phyloP scores from a whole-genome alignment of 2,888 invertebrate species.

The Sphaeridia pumilis region DNA sequence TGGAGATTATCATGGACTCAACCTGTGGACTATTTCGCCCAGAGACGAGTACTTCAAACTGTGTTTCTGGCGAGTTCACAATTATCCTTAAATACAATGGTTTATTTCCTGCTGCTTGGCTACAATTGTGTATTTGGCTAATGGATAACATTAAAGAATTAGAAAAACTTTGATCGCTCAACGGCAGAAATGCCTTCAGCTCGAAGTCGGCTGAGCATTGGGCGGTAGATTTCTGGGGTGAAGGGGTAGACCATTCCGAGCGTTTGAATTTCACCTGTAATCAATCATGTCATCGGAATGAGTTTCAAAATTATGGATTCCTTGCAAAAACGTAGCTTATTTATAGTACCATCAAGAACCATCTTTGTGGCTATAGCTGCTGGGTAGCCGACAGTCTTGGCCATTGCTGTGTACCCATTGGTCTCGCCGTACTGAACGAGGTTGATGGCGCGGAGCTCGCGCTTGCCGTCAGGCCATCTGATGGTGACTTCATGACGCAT shows the following conservation, averaged over 20 bases:
- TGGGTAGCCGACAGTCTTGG: slow-evolving; percentile 80
- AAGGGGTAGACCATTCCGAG: slow-evolving; percentile 88
- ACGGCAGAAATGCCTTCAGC: slow-evolving; percentile 67
- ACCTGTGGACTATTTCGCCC: slow-evolving; percentile 13
- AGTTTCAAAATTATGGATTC: background rate
- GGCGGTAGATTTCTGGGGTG: slow-evolving; percentile 80
- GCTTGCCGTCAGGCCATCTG: slow-evolving; percentile 74
- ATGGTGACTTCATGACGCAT: slow-evolving; percentile 87
- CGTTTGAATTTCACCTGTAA: slow-evolving; percentile 84
- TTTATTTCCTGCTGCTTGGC: background rate
- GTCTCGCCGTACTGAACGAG: slow-evolving; percentile 80
- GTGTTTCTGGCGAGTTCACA: slow-evolving; percentile 3
- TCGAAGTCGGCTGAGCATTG: slow-evolving; percentile 74
- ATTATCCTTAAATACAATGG: background rate
- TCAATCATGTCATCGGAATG: background rate
- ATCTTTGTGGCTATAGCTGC: slow-evolving; percentile 95
- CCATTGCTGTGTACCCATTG: slow-evolving; percentile 86
- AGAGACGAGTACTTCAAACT: slow-evolving; percentile 15
- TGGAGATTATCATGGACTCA: slow-evolving; percentile 9
- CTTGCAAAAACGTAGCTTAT: background rate
- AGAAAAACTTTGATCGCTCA: slow-evolving; percentile 46
- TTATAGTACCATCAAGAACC: slow-evolving; percentile 72
- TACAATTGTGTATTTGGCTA: no score
- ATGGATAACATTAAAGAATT: background rate
- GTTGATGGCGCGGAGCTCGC: slow-evolving; percentile 70